These are phyloP conservation scores for Pantherophis guttatus DNA, from an alignment of 2,113 vertebrate species.

Conservation along the genomic window DNA sequence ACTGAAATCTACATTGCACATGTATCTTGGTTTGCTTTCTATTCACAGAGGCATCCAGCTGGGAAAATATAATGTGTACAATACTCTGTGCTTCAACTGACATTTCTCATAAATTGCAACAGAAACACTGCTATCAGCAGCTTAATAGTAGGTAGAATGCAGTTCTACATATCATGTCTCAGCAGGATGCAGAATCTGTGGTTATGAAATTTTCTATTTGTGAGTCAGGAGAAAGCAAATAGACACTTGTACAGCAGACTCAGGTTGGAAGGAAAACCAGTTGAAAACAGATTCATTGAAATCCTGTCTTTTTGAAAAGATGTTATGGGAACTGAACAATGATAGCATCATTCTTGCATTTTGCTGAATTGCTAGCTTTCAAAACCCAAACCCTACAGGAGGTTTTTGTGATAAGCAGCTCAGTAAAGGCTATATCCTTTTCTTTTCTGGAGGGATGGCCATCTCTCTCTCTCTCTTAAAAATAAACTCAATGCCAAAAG, in stretches of 20 bases:
- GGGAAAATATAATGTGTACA: constrained; percentile 81
- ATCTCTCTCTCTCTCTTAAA: constrained; percentile 27
- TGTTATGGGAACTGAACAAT: constrained; percentile 40
- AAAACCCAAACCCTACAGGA: constrained; percentile 69
- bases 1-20: constrained; percentile 54
- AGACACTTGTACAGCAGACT: constrained; percentile 63
- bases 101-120: constrained; percentile 80
- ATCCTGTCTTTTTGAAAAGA: constrained; percentile 50
- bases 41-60: constrained; percentile 77
- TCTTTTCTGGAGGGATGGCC: constrained; percentile 19
- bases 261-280: constrained; percentile 53
- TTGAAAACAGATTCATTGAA: constrained; percentile 67
- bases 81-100: constrained; percentile 77
- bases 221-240: constrained; percentile 17
- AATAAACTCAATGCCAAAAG: constrained; percentile 40
- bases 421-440: constrained; percentile 34
- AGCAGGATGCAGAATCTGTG: constrained; percentile 75
- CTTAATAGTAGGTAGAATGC: constrained; percentile 77
- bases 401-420: constrained; percentile 55
- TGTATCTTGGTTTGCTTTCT: constrained; percentile 76
- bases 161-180: constrained; percentile 74
- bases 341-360: constrained; percentile 42
- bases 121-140: constrained; percentile 80
- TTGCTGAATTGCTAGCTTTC: constrained; percentile 65
- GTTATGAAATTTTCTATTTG: constrained; percentile 72